Conservation (phyloP, 2,797 vertebrate genomes). For the Myotis findleyi region DNA sequence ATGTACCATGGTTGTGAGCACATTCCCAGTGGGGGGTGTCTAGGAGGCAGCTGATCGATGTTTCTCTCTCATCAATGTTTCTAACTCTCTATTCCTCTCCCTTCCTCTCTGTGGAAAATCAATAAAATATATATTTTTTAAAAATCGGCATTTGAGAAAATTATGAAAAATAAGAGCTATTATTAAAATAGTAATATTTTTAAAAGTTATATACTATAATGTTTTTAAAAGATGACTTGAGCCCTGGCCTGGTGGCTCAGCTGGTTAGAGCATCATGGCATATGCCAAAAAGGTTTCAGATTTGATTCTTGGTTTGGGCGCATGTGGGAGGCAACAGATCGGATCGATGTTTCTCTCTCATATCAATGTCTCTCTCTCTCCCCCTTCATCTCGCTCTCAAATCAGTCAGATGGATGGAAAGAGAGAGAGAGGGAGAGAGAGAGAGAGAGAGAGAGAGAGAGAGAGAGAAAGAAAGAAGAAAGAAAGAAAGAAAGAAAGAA, state of each 20-base stretch:
- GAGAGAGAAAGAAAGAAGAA: too few relatives aligned
- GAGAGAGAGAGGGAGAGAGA: too few relatives aligned
- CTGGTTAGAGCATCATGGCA: background rate
- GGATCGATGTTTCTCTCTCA: background rate
- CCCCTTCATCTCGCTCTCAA: background rate
- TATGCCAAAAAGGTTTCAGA: background rate
- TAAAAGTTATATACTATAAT: background rate
- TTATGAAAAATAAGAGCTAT: background rate
- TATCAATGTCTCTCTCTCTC: background rate
- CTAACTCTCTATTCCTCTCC: too few relatives aligned
- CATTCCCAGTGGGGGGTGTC: too few relatives aligned
- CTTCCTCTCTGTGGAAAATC: too few relatives aligned
- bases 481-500: too few relatives aligned
- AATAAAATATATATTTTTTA: too few relatives aligned
- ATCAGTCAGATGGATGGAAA: background rate
- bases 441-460: too few relatives aligned
- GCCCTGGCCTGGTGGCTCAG: background rate
- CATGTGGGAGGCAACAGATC: background rate
- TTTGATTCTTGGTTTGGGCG: background rate
- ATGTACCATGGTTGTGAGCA: too few relatives aligned
- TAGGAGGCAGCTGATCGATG: too few relatives aligned
- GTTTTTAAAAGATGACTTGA: background rate
- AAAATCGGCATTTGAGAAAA: constrained; percentile 9
- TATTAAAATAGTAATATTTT: background rate
- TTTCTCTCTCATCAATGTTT: too few relatives aligned